These are phyloP conservation scores for Setophaga kirtlandii DNA, from an alignment of 2,113 vertebrate genomes.

Conservation along the genomic window DNA sequence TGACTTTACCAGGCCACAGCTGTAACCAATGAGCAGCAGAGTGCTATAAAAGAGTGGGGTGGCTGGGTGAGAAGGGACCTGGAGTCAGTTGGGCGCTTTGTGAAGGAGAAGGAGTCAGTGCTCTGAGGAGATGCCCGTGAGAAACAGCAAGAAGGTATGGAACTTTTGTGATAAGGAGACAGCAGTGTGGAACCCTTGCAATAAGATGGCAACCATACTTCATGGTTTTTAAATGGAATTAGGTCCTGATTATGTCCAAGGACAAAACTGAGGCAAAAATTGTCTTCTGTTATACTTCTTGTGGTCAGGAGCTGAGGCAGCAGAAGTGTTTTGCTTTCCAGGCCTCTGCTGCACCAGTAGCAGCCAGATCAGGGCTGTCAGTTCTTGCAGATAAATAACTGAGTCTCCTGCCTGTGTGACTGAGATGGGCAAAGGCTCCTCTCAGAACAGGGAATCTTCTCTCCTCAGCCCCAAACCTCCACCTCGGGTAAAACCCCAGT, in stretches of 20 bases:
- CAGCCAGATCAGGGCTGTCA: neutral
- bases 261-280: neutral
- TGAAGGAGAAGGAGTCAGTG: no score
- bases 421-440: neutral
- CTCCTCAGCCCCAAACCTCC: neutral
- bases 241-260: neutral
- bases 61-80: no score
- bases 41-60: no score
- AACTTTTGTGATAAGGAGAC: no score
- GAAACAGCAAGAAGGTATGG: no score
- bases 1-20: no score
- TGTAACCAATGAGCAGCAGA: no score
- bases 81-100: no score
- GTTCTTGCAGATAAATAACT: neutral
- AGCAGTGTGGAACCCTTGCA: no score
- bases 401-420: neutral
- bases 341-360: accelerated
- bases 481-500: neutral
- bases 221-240: neutral
- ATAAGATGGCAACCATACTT: no score
- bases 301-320: neutral
- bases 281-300: neutral
- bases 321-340: neutral
- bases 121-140: no score
- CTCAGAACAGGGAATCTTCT: neutral